Evolutionary conservation across 2,888 invertebrate species (phyloP).

Genomic region (Boloria euphrosyne): DNA sequence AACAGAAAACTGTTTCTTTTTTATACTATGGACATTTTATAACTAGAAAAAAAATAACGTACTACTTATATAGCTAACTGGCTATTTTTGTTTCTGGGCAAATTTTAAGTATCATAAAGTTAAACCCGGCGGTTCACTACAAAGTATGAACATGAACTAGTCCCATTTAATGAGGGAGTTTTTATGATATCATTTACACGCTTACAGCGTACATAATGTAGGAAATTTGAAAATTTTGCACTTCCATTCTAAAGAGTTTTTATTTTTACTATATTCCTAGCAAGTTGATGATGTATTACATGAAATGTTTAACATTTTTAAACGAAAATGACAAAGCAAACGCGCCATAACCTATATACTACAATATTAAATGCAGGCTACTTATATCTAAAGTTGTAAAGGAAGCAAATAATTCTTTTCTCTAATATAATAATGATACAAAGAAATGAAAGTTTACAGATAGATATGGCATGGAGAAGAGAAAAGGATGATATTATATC

Average conservation of each 20-base stretch:
- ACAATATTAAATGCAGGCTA: neutral
- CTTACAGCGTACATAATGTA: conserved; percentile 27
- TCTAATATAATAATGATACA: neutral
- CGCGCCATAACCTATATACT: neutral
- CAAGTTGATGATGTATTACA: neutral
- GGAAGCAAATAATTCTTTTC: no score
- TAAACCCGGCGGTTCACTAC: conserved; percentile 31
- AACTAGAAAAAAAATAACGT: neutral
- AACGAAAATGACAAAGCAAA: no score
- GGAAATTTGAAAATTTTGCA: conserved; percentile 19
- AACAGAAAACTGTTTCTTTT: no score
- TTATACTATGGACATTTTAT: no score
- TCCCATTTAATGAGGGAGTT: conserved; percentile 35
- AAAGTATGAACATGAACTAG: conserved; percentile 35
- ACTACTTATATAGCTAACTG: neutral
- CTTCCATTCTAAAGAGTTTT: conserved; percentile 18
- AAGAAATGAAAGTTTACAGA: neutral
- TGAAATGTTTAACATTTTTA: no score
- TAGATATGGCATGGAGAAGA: neutral
- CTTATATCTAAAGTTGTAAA: no score
- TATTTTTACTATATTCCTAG: neutral
- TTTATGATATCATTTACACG: conserved; percentile 37
- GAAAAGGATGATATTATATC: no score
- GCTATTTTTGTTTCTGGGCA: conserved; percentile 1
- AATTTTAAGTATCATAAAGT: conserved; percentile 26